Percentiles rank a stretch among this genome's conserved stretches.
Conservation (phyloP, 2,888 invertebrate species). For the Spisula solida region DNA sequence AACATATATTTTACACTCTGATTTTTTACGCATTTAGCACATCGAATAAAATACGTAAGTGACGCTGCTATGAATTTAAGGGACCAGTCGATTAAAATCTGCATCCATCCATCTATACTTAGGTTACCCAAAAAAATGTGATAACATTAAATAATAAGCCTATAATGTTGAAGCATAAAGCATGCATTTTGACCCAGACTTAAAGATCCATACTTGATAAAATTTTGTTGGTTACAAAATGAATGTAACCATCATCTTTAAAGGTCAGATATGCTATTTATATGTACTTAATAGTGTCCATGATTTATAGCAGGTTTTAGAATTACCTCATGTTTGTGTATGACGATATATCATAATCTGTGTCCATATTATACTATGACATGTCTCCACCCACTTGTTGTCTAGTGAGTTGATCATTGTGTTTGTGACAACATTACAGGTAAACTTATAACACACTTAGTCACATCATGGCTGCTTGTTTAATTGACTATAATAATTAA, state of each 20-base stretch:
- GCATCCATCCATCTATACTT: background rate
- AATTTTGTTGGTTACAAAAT: too few relatives aligned
- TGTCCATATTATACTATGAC: background rate
- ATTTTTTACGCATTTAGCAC: background rate
- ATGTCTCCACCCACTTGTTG: background rate
- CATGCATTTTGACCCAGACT: too few relatives aligned
- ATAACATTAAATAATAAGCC: background rate
- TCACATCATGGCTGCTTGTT: background rate
- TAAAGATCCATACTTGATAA: too few relatives aligned
- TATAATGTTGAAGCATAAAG: background rate
- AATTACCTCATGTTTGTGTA: background rate
- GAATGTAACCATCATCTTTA: too few relatives aligned
- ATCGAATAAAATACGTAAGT: background rate
- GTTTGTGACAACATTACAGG: background rate
- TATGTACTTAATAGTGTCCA: background rate
- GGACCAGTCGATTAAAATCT: background rate
- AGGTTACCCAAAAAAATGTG: constrained; percentile 1
- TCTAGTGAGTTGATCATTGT: too few relatives aligned
- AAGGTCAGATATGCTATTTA: background rate
- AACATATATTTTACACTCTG: background rate
- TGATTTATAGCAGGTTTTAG: background rate
- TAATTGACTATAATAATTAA: background rate
- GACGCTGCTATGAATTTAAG: background rate
- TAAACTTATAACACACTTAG: background rate
- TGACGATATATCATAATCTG: background rate